These are phyloP conservation scores for Lycia hirtaria DNA, from an alignment of 2,888 invertebrate genomes.

Conservation along the genomic window DNA sequence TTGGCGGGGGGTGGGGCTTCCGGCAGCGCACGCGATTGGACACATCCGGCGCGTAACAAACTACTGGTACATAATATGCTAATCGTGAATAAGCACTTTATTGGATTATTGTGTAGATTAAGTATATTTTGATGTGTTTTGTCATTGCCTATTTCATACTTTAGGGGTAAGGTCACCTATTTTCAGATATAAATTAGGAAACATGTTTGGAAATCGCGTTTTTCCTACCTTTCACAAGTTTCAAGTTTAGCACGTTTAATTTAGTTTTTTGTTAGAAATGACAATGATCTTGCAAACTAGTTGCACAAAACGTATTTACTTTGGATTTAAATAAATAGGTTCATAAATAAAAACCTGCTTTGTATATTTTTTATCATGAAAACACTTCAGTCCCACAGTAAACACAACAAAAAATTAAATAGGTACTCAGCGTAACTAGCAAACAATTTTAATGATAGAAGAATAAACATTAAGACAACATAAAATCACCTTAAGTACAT, in stretches of 20 bases:
- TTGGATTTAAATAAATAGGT: too few species aligned
- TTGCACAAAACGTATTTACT: slow-evolving; percentile 11
- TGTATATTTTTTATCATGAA: neutral
- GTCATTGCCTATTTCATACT: slow-evolving; percentile 37
- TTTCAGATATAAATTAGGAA: neutral
- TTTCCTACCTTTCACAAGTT: neutral
- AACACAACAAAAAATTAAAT: neutral
- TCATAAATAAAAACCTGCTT: neutral
- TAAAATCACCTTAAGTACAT: too few species aligned
- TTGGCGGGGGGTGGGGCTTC: slow-evolving; percentile 76
- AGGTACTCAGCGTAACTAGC: too few species aligned
- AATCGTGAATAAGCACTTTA: slow-evolving; percentile 82
- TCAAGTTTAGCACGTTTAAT: slow-evolving; percentile 1
- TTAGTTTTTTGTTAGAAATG: slow-evolving; percentile 3
- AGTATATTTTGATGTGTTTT: slow-evolving; percentile 47
- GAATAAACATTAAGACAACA: too few species aligned
- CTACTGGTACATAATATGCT: slow-evolving; percentile 78
- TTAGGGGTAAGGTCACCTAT: neutral
- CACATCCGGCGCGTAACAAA: slow-evolving; percentile 81
- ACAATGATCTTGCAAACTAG: slow-evolving; percentile 9
- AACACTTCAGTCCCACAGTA: neutral
- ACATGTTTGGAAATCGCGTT: neutral
- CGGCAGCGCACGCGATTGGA: slow-evolving; percentile 83
- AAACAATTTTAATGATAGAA: too few species aligned
- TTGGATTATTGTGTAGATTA: slow-evolving; percentile 73